Conservation (phyloP, 2,113 vertebrate genomes). For the Gnathonemus echidnorhynchus region DNA sequence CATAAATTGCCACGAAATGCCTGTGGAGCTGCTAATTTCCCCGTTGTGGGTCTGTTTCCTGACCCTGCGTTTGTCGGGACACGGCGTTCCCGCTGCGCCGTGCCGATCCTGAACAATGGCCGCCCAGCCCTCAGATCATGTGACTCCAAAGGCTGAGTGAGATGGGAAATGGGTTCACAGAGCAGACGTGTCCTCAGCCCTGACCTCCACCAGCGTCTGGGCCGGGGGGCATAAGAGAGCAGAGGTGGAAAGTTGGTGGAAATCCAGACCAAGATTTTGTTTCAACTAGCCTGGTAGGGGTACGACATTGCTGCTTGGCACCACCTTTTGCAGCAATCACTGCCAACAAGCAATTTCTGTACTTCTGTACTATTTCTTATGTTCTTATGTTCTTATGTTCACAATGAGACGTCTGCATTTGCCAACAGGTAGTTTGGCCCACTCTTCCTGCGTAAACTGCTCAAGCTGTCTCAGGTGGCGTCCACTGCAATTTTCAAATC, state of each 20-base stretch:
- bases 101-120: constrained; percentile 22
- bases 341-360: no score
- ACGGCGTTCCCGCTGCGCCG: constrained; percentile 1
- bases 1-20: neutral
- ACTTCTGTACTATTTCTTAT: no score
- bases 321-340: no score
- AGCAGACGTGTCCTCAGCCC: constrained; percentile 23
- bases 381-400: no score
- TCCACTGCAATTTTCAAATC: no score
- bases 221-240: neutral
- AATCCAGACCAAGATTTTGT: neutral
- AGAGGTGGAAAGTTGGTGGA: neutral
- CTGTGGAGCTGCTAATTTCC: constrained; percentile 25
- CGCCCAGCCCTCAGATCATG: neutral
- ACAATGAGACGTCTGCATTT: no score
- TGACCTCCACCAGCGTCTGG: constrained; percentile 16
- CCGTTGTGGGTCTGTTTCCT: constrained; percentile 24
- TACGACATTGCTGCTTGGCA: no score
- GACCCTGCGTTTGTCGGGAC: constrained; percentile 17
- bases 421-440: no score
- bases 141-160: constrained; percentile 4
- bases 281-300: neutral
- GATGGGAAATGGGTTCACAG: constrained; percentile 26
- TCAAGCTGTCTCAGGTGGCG: no score
- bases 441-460: no score